These are phyloP conservation scores for Zoanthus gigantus DNA, from an alignment of 92 coral and sea anemone genomes.

Conservation along the genomic window DNA sequence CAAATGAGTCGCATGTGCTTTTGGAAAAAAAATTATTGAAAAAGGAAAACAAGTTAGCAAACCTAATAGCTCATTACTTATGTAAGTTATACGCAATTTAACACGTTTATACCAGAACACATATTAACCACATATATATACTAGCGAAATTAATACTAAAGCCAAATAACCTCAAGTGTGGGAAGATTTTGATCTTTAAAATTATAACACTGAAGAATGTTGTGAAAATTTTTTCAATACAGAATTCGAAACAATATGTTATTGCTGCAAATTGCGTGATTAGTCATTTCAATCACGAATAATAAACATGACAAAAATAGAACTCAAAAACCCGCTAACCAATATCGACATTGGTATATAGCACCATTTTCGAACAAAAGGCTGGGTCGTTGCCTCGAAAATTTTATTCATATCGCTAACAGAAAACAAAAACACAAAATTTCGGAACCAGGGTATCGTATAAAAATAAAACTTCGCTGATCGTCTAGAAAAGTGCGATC, in stretches of 20 bases:
- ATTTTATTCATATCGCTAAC: too few species aligned
- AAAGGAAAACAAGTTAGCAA: too few species aligned
- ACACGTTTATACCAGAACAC: too few species aligned
- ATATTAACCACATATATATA: too few species aligned
- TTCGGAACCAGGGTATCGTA: neutral
- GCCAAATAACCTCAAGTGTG: too few species aligned
- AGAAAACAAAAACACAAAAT: neutral
- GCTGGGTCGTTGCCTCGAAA: too few species aligned
- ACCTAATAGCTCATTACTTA: too few species aligned
- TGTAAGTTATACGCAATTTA: too few species aligned
- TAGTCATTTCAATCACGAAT: neutral
- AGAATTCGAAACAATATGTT: neutral
- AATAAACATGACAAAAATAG: slow-evolving; percentile 12
- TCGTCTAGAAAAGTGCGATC: neutral
- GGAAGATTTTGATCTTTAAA: too few species aligned
- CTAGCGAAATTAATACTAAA: neutral
- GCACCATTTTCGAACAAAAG: neutral
- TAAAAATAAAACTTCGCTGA: neutral
- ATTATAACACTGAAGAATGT: neutral
- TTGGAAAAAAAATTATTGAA: too few species aligned
- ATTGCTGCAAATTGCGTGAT: neutral
- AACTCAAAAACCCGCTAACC: neutral
- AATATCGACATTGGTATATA: neutral
- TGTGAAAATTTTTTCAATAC: neutral
- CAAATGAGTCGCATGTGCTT: too few species aligned